Conservation (phyloP, 2,888 invertebrate species). For the Agonopterix alstromeriana region DNA sequence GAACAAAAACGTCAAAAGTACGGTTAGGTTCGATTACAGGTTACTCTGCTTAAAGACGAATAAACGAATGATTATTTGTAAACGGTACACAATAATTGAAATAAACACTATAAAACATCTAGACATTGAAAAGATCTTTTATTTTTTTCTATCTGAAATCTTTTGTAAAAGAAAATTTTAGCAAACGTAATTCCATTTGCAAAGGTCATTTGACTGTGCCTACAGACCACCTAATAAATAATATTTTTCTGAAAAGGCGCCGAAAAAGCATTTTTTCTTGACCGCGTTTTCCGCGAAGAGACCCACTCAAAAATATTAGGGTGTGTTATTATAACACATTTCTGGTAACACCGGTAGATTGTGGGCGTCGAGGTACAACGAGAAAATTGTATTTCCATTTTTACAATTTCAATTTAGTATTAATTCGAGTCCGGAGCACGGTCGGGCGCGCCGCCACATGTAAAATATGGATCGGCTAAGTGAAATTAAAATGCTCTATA, state of each 20-base stretch:
- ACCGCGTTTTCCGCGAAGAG: constrained; percentile 18
- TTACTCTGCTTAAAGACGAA: too few species aligned
- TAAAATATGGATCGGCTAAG: constrained; percentile 77
- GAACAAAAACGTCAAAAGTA: too few species aligned
- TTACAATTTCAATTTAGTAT: constrained; percentile 77
- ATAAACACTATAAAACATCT: too few species aligned
- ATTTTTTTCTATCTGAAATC: too few species aligned
- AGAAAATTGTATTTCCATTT: constrained; percentile 77
- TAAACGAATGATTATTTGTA: too few species aligned
- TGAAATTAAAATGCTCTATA: constrained; percentile 77
- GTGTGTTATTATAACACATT: constrained; percentile 59
- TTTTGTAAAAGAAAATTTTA: too few species aligned
- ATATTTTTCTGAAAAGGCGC: constrained; percentile 1
- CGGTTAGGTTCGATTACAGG: too few species aligned
- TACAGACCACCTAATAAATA: constrained; percentile 1
- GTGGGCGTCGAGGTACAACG: constrained; percentile 51
- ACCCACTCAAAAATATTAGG: constrained; percentile 46
- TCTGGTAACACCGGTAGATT: constrained; percentile 60
- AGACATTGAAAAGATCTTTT: too few species aligned
- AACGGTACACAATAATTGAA: too few species aligned
- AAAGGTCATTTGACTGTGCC: constrained; percentile 3
- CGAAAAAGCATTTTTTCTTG: constrained; percentile 13
- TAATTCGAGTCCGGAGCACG: constrained; percentile 70
- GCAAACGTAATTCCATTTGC: neutral
- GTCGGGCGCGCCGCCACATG: constrained; percentile 71